Evolutionary conservation across 2,113 vertebrate genomes (phyloP), one percentile per base, ranked within the genome.

Genomic region (Oncorhynchus clarkii): DNA sequence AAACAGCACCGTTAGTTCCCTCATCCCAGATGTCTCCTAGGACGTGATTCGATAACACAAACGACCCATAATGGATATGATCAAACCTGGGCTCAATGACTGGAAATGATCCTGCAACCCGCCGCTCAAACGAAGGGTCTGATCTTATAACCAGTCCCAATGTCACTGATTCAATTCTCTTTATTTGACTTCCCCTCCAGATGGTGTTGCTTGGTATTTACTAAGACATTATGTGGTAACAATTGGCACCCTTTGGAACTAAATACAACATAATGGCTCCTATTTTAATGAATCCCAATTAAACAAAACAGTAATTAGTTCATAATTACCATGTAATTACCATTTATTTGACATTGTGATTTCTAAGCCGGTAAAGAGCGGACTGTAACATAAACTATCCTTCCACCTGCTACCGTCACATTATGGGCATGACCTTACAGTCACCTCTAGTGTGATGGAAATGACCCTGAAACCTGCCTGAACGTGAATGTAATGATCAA

Each of bases 21-120:
- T 85, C 34, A 84, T 22, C 57, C 80, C 67, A 62, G 82, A 78
- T 74, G 71, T 67, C 77, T 80, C 75, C 78, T 82, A 71, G 74
- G 73, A 70, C 48, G 51, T 24, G 57, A 78, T 82, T 77, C 66
- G 67, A 51, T 12, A 70, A 18, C 4, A 11, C 11, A 59, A 76
- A 72, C 77, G 68, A 84, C 70, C 34, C 72, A 68, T 73, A 77
- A 70, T 67, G 81, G 81, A 70, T 87, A 70, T 39, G 67, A 81
- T 84, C 70, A 65, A 81, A 80, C 75, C 72, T 69, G 67, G 26
- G 24, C 75, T 71, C 79, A 78, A 69, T 57, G 31, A 73, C 72
- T 66, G 31, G 69, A 70, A 77, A 82, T 82, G 74, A 83, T 70
- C 67, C 74, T 16, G 24, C 59, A 75, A 81, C 73, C 81, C 78